Conservation (phyloP, 1,140 invertebrate species). For the Zaprionus capensis region DNA sequence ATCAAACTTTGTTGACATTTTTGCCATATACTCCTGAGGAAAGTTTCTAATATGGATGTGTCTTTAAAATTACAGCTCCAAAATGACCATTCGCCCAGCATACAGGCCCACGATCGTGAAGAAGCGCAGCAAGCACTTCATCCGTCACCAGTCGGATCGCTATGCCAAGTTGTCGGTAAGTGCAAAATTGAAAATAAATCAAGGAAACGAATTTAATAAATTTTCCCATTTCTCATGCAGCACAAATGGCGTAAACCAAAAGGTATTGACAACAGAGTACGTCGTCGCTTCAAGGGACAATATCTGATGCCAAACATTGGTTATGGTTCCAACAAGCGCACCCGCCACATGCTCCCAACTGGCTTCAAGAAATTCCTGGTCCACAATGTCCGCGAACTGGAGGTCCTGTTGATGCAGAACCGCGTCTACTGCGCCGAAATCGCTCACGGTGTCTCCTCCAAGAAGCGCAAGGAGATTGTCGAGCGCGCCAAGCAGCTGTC, state of each 20-base stretch:
- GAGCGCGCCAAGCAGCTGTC: conserved; percentile 98
- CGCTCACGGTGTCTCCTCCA: conserved; percentile 97
- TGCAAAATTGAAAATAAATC: conserved; percentile 10
- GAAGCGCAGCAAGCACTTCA: conserved; percentile 98
- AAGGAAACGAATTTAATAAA: neutral
- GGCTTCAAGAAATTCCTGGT: conserved; percentile 96
- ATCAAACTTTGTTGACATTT: conserved; percentile 63
- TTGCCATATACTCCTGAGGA: conserved; percentile 5
- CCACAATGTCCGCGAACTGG: conserved; percentile 91
- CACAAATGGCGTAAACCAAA: conserved; percentile 88
- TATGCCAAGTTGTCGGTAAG: conserved; percentile 97
- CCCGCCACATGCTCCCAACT: conserved; percentile 98
- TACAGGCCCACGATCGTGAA: conserved; percentile 96
- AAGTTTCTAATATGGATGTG: conserved; percentile 5
- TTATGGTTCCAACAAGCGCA: conserved; percentile 98
- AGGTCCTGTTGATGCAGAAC: conserved; percentile 99
- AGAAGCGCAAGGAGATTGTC: conserved; percentile 97
- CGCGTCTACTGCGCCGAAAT: conserved; percentile 98
- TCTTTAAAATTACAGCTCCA: conserved; percentile 70
- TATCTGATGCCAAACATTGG: conserved; percentile 99
- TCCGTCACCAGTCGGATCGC: conserved; percentile 97
- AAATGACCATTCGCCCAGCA: conserved; percentile 94
- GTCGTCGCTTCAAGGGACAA: conserved; percentile 99
- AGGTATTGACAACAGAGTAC: conserved; percentile 99
- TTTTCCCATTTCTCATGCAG: conserved; percentile 55